phyloP scores from a whole-genome alignment of 2,797 vertebrate species.

The Podarcis siculus region DNA sequence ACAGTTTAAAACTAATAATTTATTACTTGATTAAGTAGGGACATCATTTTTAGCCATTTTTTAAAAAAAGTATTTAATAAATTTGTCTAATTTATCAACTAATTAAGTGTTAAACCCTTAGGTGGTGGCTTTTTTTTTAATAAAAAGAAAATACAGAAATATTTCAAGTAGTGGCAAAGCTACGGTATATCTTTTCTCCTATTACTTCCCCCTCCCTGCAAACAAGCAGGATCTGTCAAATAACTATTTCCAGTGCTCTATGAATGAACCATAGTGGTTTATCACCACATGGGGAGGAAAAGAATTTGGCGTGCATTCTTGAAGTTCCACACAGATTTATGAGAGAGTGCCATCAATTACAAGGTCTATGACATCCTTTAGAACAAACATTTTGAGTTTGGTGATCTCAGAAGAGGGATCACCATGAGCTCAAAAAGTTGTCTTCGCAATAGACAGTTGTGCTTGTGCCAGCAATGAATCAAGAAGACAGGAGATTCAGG shows the following conservation, averaged over 20 bases:
- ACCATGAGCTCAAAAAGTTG: conserved; percentile 51
- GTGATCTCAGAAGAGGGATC: conserved; percentile 49
- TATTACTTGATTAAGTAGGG: background rate
- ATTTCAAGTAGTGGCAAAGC: background rate
- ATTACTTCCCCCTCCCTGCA: background rate
- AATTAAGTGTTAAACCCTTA: background rate
- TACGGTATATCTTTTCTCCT: background rate
- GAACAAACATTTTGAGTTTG: conserved; percentile 67
- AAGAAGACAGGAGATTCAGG: conserved; percentile 31
- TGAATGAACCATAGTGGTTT: conserved; percentile 50
- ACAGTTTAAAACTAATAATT: background rate
- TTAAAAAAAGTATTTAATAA: background rate
- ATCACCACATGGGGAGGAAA: conserved; percentile 59
- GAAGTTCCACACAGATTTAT: conserved; percentile 36
- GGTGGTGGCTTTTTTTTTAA: background rate
- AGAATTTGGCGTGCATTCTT: conserved; percentile 53
- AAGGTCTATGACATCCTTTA: conserved; percentile 60
- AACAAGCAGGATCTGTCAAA: background rate
- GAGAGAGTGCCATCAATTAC: conserved; percentile 41
- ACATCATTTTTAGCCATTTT: background rate
- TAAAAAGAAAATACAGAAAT: background rate
- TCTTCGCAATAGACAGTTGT: conserved; percentile 64
- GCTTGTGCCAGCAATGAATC: conserved; percentile 40
- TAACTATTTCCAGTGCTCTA: background rate
- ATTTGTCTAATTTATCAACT: background rate